phyloP scores from a whole-genome alignment of 2,888 invertebrate genomes.

The Melanophora roralis region DNA sequence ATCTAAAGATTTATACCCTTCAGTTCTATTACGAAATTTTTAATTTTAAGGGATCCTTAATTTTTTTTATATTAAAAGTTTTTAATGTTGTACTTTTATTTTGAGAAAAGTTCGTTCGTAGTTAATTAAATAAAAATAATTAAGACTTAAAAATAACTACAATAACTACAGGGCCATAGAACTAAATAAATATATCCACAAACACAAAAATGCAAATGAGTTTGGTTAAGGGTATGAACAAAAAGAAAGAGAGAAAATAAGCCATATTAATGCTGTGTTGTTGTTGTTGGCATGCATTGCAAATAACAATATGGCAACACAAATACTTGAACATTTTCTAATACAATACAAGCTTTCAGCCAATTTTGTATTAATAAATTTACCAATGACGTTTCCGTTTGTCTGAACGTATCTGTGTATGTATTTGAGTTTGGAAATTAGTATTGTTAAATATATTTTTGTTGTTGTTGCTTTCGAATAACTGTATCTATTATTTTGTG shows the following conservation, averaged over 20 bases:
- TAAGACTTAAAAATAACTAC: background rate
- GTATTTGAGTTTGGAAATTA: background rate
- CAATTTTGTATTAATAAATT: conserved; percentile 60
- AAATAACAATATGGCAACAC: conserved; percentile 45
- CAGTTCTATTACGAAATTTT: too few species aligned
- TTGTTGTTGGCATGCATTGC: conserved; percentile 35
- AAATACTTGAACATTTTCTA: conserved; percentile 26
- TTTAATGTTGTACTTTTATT: too few species aligned
- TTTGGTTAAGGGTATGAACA: background rate
- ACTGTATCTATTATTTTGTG: too few species aligned
- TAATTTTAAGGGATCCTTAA: too few species aligned
- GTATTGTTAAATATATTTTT: background rate
- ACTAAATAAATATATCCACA: background rate
- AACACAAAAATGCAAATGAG: background rate
- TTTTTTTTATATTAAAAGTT: too few species aligned
- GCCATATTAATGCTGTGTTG: conserved; percentile 17
- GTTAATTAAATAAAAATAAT: too few species aligned
- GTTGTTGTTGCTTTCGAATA: too few species aligned
- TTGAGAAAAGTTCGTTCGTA: too few species aligned
- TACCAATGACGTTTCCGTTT: conserved; percentile 54
- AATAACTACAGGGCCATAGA: background rate
- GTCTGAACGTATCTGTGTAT: background rate
- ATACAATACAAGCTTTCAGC: conserved; percentile 36
- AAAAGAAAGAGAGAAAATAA: conserved; percentile 6
- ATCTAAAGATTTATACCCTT: too few species aligned